Evolutionary conservation across 2,797 vertebrate genomes (phyloP).

Genomic region (Falco naumanni): DNA sequence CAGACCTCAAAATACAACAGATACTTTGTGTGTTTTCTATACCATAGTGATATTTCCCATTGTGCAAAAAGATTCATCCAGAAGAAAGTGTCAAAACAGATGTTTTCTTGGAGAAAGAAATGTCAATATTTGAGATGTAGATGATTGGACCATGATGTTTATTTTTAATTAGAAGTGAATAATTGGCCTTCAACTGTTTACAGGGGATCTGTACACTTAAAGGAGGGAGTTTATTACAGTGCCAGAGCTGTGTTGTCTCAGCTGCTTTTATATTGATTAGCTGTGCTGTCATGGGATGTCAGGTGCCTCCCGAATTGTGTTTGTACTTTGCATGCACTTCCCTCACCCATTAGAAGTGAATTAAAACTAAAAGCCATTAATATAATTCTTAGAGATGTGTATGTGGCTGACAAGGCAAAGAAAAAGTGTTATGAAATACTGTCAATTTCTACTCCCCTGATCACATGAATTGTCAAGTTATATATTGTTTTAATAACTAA

Average conservation of each 20-base stretch:
- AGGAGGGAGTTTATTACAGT: not conserved
- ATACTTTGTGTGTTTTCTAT: not conserved
- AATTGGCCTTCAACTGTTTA: not conserved
- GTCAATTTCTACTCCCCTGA: not conserved
- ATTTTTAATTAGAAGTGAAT: constrained; percentile 45
- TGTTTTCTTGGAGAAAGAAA: not conserved
- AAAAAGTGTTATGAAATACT: not conserved
- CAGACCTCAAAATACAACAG: not conserved
- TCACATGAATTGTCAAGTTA: not conserved
- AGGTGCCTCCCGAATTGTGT: not conserved
- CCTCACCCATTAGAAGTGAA: not conserved
- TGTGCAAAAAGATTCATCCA: not conserved
- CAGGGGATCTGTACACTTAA: not conserved
- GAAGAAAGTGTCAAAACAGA: not conserved
- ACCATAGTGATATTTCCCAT: not conserved
- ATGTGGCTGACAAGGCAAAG: not conserved
- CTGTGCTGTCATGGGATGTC: not conserved
- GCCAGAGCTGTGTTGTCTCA: not conserved
- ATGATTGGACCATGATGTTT: not conserved
- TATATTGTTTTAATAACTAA: not conserved
- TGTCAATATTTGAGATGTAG: constrained; percentile 6
- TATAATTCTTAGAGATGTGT: not conserved
- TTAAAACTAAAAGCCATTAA: not conserved
- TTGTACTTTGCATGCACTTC: not conserved
- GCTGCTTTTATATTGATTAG: not conserved